Evolutionary conservation across 2,797 vertebrate species (phyloP).

Genomic region (Sebastes kiyomatsui): DNA sequence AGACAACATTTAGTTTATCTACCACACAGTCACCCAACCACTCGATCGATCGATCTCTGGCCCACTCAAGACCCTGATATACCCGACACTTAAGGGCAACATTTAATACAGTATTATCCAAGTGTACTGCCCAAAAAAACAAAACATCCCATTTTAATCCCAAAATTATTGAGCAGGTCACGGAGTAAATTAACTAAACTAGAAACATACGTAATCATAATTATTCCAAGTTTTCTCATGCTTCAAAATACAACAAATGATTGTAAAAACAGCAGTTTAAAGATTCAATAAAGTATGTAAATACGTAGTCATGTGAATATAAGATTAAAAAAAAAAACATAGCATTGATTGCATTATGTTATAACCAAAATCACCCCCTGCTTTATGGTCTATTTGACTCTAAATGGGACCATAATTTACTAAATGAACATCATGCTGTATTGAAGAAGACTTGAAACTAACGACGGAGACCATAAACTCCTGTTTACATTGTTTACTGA

Average conservation of each 20-base stretch:
- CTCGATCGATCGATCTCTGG: not conserved
- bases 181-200: not conserved
- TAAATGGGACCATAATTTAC: no score
- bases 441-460: no score
- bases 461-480: no score
- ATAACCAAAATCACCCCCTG: not conserved
- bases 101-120: not conserved
- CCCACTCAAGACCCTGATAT: not conserved
- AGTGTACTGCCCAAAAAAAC: not conserved
- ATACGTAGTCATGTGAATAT: not conserved
- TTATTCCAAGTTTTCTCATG: not conserved
- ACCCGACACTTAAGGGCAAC: not conserved
- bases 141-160: not conserved
- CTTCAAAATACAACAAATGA: not conserved
- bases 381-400: no score
- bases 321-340: not conserved
- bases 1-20: not conserved
- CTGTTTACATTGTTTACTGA: no score
- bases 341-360: not conserved
- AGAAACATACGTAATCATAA: not conserved
- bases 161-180: not conserved
- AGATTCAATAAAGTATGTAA: not conserved
- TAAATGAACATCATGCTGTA: no score
- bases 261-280: not conserved
- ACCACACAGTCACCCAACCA: not conserved